phyloP scores from a whole-genome alignment of 2,888 invertebrate genomes.

The Coleophora deauratella region DNA sequence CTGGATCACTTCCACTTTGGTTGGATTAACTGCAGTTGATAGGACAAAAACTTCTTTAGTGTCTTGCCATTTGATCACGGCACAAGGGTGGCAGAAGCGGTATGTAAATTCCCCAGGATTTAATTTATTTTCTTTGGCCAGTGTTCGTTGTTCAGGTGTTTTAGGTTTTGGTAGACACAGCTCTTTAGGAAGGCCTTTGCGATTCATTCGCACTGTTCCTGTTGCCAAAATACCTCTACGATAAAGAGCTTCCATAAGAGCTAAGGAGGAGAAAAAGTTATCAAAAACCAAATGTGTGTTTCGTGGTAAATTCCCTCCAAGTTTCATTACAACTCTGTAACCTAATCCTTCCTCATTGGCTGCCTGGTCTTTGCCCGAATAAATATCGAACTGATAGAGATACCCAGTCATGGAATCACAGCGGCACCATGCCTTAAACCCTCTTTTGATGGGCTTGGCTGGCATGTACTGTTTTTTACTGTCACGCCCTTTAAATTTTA shows the following conservation, averaged over 20 bases:
- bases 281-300: slow-evolving; percentile 17
- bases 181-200: slow-evolving; percentile 18
- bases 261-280: slow-evolving; percentile 19
- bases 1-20: slow-evolving; percentile 12
- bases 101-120: slow-evolving; percentile 9
- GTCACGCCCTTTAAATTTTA: slow-evolving; percentile 17
- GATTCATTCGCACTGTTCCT: slow-evolving; percentile 13
- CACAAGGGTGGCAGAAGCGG: slow-evolving; percentile 1
- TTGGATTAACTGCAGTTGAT: slow-evolving; percentile 16
- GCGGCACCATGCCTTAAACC: slow-evolving; percentile 17
- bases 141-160: too few species aligned
- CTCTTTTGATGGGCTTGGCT: slow-evolving; percentile 17
- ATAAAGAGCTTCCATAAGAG: slow-evolving; percentile 17
- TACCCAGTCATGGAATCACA: slow-evolving; percentile 19
- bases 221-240: slow-evolving; percentile 13
- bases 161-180: too few species aligned
- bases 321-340: slow-evolving; percentile 7
- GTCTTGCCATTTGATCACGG: slow-evolving; percentile 12
- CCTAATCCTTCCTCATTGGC: slow-evolving; percentile 17
- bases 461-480: slow-evolving; percentile 19
- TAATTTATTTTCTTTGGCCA: slow-evolving; percentile 3
- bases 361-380: slow-evolving; percentile 20
- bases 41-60: slow-evolving; percentile 12
- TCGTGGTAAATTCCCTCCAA: neutral
- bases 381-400: slow-evolving; percentile 22